These are phyloP conservation scores for Montipora cactus DNA, from an alignment of 64 coral and sea anemone species.

Conservation along the genomic window DNA sequence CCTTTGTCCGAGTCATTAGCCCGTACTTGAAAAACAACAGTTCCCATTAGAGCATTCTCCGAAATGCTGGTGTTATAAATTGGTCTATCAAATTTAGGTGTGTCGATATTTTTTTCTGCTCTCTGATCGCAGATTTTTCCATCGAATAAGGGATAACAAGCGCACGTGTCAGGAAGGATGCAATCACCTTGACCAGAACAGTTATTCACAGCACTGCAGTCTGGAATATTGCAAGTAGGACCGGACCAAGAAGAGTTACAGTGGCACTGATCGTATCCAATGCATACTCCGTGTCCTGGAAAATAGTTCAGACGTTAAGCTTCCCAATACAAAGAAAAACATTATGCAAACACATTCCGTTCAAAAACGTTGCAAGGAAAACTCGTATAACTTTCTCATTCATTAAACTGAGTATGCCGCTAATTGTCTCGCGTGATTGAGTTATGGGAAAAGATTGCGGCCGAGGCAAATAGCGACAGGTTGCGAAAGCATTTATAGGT, in stretches of 20 bases:
- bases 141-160: slow-evolving; percentile 29
- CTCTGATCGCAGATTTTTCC: slow-evolving; percentile 35
- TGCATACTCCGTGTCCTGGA: slow-evolving; percentile 39
- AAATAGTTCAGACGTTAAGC: neutral
- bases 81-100: neutral
- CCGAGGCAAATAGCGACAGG: too few relatives aligned
- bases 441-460: too few relatives aligned
- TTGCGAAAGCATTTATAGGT: too few relatives aligned
- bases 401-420: too few relatives aligned
- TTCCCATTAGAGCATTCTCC: slow-evolving; percentile 23
- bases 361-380: too few relatives aligned
- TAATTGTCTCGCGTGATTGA: too few relatives aligned
- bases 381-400: too few relatives aligned
- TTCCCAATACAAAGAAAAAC: too few relatives aligned
- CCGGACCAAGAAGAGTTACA: slow-evolving; percentile 41
- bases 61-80: slow-evolving; percentile 3
- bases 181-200: slow-evolving; percentile 54
- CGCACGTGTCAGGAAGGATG: slow-evolving; percentile 8
- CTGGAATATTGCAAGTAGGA: slow-evolving; percentile 32
- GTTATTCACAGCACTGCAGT: slow-evolving; percentile 44
- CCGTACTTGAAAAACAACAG: neutral
- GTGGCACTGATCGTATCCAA: slow-evolving; percentile 25
- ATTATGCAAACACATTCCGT: too few relatives aligned
- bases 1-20: slow-evolving; percentile 51
- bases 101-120: slow-evolving; percentile 2